phyloP scores from a whole-genome alignment of 2,113 vertebrate species.

The Halcyon senegalensis region DNA sequence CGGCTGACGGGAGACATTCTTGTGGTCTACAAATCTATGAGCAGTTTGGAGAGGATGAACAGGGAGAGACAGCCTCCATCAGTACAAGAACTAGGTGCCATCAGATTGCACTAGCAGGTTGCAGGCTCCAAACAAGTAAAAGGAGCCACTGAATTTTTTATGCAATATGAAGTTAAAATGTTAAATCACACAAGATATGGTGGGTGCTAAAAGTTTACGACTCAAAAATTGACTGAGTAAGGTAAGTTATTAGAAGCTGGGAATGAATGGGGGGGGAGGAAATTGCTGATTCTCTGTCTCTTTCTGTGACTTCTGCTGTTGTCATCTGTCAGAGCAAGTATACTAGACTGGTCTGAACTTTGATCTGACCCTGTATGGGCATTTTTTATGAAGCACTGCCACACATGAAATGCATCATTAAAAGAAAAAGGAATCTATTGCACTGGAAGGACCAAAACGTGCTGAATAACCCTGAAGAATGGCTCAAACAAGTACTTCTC shows the following conservation, averaged over 20 bases:
- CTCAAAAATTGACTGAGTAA: not conserved
- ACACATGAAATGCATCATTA: not conserved
- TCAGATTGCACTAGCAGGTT: not conserved
- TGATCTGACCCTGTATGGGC: not conserved
- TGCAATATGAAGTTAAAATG: not conserved
- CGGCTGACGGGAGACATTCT: not conserved
- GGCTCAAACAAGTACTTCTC: not conserved
- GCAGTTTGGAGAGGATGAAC: not conserved
- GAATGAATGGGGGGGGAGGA: not conserved
- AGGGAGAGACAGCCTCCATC: fast-evolving
- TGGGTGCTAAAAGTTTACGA: not conserved
- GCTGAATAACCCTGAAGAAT: not conserved
- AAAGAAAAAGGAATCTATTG: not conserved
- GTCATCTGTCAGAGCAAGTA: not conserved
- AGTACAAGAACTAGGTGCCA: not conserved
- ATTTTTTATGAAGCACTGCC: not conserved
- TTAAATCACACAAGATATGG: not conserved
- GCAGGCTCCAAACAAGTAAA: not conserved
- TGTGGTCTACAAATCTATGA: not conserved
- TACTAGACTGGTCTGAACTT: not conserved
- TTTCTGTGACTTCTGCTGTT: not conserved
- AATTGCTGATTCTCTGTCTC: not conserved
- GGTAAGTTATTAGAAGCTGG: not conserved
- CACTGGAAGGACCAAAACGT: not conserved
- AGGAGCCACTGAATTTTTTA: not conserved